Percentiles rank a stretch among this genome's conserved stretches.
These are phyloP conservation scores for Platysternon megacephalum DNA, from an alignment of 2,113 vertebrate genomes.

Conservation along the genomic window DNA sequence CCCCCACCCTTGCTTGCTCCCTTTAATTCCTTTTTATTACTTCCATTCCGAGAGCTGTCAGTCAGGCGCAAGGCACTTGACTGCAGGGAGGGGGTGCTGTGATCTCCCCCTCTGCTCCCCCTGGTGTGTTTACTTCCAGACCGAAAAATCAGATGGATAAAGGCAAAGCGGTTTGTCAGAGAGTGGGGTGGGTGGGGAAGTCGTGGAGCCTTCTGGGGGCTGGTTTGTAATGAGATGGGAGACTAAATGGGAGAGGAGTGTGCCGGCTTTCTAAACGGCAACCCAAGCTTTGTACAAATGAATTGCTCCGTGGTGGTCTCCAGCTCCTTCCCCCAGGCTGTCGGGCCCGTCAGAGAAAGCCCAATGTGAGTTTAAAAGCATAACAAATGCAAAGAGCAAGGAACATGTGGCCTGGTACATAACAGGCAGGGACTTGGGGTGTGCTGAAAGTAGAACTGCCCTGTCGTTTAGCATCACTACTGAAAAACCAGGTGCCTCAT, in stretches of 20 bases:
- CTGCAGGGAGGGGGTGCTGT: not conserved
- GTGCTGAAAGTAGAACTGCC: not conserved
- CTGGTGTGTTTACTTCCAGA: not conserved
- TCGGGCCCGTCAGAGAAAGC: not conserved
- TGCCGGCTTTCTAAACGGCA: not conserved
- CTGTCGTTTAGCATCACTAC: not conserved
- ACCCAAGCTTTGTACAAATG: not conserved
- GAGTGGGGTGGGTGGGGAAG: not conserved
- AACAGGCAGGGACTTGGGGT: not conserved
- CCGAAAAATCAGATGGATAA: not conserved
- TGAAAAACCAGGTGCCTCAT: not conserved
- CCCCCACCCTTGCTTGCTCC: not conserved
- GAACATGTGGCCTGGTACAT: not conserved
- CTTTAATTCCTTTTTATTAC: conserved; percentile 14
- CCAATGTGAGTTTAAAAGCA: not conserved
- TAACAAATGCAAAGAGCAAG: not conserved
- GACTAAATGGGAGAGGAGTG: not conserved
- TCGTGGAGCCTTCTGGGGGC: not conserved
- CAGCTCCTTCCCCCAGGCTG: not conserved
- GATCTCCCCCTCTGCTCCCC: not conserved
- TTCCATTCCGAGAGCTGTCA: not conserved
- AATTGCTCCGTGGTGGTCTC: not conserved
- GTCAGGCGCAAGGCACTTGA: not conserved
- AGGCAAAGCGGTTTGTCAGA: not conserved
- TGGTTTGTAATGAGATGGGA: not conserved